Evolutionary conservation across 30 jellyfish, hydroid and myxozoan species (phyloP), one percentile per base, ranked within the genome.

Genomic region (Catostylus mosaicus): DNA sequence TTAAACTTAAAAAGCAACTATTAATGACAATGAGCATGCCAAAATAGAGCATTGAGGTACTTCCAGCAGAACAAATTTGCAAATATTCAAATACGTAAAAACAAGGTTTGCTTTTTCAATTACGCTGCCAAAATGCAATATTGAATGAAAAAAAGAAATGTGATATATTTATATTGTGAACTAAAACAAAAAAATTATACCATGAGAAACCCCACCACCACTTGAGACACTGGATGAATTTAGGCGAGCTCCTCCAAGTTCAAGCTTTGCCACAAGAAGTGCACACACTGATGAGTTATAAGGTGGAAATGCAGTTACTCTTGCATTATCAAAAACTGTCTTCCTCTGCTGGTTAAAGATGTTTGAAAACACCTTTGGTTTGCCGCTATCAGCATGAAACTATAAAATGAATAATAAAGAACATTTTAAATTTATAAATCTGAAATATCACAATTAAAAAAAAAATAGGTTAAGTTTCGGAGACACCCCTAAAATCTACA

Each of bases 171-270:
- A n/a, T n/a, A n/a, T n/a, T n/a, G n/a, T n/a, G n/a, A n/a, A n/a
- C n/a, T n/a, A n/a, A n/a, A n/a, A 59, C 20, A n/a, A 59, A 1
- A 8, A 59, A 20, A n/a, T 9, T 3, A 11, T 59, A 59, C 71
- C 71, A 11, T 37, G 3, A 1, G 71, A 59, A 5, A 70, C 11
- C 2, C 92, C 92, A n/a, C 77, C 82, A 22, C 92, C 92, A 54
- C 92, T 82, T 1, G 92, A 82, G 34, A 82, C 92, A 20, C 85
- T 67, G 20, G 86, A 61, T 1, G 92, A 82, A 45, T 82, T 82
- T 70, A 82, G 85, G 20, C 92, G 78, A 9, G 92, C 92, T 0
- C 92, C 92, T 26, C 92, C 92, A 27, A 82, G 84, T n/a, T 70
- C 92, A 23, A 82, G 84, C 69, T 82, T 82, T 1, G 92, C 84